phyloP scores from a whole-genome alignment of 2,113 vertebrate genomes.

The Pholis gunnellus region DNA sequence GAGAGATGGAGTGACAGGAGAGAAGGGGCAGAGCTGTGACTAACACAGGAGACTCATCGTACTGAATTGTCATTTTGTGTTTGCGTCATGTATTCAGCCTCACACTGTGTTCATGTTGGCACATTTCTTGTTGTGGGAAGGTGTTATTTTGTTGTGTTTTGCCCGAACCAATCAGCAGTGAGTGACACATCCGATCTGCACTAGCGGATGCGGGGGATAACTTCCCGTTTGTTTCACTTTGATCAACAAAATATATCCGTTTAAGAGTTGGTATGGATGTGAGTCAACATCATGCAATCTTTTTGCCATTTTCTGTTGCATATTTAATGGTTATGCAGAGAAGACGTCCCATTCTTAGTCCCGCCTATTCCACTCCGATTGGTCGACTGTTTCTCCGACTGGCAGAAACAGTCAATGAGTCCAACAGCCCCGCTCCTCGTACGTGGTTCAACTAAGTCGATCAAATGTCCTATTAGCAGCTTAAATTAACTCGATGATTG shows the following conservation, averaged over 20 bases:
- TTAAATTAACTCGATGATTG: no score
- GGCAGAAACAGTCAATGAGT: no score
- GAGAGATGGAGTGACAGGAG: no score
- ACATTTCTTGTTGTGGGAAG: background rate
- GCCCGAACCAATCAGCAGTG: background rate
- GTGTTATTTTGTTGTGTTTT: background rate
- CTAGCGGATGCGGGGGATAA: background rate
- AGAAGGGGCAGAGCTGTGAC: no score
- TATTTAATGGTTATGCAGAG: background rate
- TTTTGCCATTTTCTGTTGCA: background rate
- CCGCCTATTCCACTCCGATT: no score
- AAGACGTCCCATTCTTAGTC: background rate
- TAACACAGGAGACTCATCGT: background rate
- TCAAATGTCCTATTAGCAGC: no score
- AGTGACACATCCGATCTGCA: background rate
- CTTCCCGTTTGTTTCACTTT: background rate
- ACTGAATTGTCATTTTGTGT: background rate
- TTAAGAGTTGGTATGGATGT: no score
- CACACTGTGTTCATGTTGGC: background rate
- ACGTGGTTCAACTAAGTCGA: no score
- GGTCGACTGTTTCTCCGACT: no score
- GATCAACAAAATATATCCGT: background rate
- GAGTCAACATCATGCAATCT: background rate
- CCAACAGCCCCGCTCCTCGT: no score
- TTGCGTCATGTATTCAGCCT: background rate